Evolutionary conservation across 2,113 vertebrate genomes (phyloP).

Genomic region (Psittacula cyanocephala): DNA sequence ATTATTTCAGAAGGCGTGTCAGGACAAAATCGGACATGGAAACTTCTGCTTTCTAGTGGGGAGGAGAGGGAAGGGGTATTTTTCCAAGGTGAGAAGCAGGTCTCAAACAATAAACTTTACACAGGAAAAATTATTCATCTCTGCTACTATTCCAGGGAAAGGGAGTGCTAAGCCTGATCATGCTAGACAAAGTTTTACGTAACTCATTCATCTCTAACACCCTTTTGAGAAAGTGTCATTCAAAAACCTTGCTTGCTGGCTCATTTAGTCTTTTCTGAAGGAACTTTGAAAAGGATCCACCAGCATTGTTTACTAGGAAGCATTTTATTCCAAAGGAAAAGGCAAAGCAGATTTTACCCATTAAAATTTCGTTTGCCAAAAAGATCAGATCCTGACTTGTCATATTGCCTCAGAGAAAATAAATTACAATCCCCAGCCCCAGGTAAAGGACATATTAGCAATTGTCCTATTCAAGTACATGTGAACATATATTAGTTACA

Average conservation of each 20-base stretch:
- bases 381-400: background rate
- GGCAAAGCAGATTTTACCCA: background rate
- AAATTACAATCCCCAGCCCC: background rate
- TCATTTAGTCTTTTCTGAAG: background rate
- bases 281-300: background rate
- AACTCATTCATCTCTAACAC: background rate
- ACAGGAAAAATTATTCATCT: conserved; percentile 27
- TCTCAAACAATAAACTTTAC: background rate
- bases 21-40: background rate
- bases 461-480: background rate
- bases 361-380: background rate
- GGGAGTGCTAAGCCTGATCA: background rate
- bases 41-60: background rate
- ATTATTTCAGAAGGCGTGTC: conserved; percentile 50
- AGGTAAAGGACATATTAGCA: background rate
- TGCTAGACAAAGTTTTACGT: background rate
- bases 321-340: background rate
- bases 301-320: background rate
- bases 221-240: background rate
- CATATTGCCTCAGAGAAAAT: background rate
- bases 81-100: background rate
- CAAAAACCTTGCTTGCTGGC: background rate
- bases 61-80: background rate
- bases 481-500: background rate
- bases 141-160: background rate